Evolutionary conservation across 2,797 vertebrate genomes (phyloP).

Genomic region (Sylvilagus floridanus): DNA sequence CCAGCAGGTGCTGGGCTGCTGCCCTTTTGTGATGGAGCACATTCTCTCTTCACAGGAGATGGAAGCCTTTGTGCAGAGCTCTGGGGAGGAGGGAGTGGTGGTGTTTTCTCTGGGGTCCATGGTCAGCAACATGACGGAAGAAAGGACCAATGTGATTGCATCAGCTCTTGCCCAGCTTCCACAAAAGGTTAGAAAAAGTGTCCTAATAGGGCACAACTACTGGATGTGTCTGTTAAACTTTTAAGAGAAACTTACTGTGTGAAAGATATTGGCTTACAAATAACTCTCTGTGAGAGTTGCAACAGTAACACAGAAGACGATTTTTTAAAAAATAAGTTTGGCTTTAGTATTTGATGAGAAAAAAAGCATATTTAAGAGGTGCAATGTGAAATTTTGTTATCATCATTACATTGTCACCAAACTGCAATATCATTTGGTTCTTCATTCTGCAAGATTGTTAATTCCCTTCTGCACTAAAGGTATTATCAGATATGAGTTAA

Average conservation of each 20-base stretch:
- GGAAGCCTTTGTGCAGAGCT: conserved; percentile 93
- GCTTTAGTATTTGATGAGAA: neutral
- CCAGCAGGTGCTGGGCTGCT: neutral
- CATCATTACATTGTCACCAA: neutral
- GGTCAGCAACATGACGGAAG: conserved; percentile 89
- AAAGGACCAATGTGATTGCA: conserved; percentile 90
- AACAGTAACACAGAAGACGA: too few species aligned
- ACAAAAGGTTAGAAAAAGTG: conserved; percentile 90
- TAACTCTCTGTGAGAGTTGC: too few species aligned
- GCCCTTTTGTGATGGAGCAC: too few species aligned
- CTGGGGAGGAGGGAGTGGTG: conserved; percentile 91
- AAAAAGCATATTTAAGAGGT: neutral
- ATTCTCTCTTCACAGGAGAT: conserved; percentile 88
- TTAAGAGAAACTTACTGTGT: neutral
- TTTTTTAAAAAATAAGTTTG: too few species aligned
- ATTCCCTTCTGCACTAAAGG: neutral
- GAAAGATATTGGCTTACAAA: neutral
- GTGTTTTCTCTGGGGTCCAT: conserved; percentile 92
- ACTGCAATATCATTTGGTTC: neutral
- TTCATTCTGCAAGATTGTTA: neutral
- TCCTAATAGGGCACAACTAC: neutral
- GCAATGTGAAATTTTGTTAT: neutral
- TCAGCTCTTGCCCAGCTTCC: conserved; percentile 82
- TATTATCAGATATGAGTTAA: neutral
- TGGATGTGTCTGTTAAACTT: neutral